Evolutionary conservation across 2,113 vertebrate genomes (phyloP), one percentile per base, ranked within the genome.

Genomic region (Octodon degus): DNA sequence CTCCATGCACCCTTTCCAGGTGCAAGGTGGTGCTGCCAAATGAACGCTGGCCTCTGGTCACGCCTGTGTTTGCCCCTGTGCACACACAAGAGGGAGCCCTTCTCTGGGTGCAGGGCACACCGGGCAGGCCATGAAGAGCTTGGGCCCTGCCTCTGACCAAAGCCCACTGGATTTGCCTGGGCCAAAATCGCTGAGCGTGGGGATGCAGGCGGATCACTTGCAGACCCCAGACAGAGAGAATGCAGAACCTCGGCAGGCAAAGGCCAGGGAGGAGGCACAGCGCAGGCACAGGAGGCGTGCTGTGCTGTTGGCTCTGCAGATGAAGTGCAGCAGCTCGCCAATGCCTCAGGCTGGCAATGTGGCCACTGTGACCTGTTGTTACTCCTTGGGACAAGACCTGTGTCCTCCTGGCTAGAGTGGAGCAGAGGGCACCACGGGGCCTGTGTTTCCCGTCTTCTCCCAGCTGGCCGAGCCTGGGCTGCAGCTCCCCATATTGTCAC

Each of bases 121-220:
- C 4, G 9, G 43, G 58, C 10, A 7, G 34, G 16, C 34, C 0
- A 1, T 30, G 50, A 1, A 19, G 32, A 16, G 2, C n/a, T 77
- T 83, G 2, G 20, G 12, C 70, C 82, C 5, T 50, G 47, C 67
- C 25, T 70, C 67, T 13, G 53, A 70, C 60, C 34, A 11, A 7
- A 0, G 17, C 12, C n/a, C 53, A 53, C 0, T 65, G 65, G 70
- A 22, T 77, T 5, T 24, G 47, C 68, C 11, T 17, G 72, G 12
- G 53, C 62, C 62, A 17, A 22, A 74, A 58, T 27, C 9, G 47
- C 87, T 27, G 47, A 13, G 13, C 6, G 67, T 30, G 12, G 76
- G 1, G 25, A 30, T 30, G 25, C 9, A 3, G 65, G 65, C 16
- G 4, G 65, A 5, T 68, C 65, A 32, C 65, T 16, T 32, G 12